These are phyloP conservation scores for Harpalus rufipes DNA, from an alignment of 2,888 invertebrate genomes.

Conservation along the genomic window DNA sequence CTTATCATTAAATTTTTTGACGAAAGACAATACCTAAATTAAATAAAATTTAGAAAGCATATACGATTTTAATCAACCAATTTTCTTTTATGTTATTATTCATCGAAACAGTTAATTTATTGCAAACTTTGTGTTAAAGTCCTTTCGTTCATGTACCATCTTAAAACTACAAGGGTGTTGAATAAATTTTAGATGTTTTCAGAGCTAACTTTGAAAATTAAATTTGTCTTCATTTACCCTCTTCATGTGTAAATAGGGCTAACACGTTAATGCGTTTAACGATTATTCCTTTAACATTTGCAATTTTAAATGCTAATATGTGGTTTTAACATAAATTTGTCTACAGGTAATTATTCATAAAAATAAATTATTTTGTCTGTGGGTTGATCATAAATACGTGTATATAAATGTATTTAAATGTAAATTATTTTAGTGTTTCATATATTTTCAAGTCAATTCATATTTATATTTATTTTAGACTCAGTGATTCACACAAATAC, in stretches of 20 bases:
- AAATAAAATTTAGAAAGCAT: too few species aligned
- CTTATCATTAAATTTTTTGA: too few species aligned
- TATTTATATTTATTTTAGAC: too few species aligned
- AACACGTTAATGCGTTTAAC: neutral
- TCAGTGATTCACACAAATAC: too few species aligned
- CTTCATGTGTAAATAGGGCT: neutral
- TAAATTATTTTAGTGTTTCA: neutral
- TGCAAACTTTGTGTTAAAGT: neutral
- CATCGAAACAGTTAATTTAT: too few species aligned
- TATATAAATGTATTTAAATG: neutral
- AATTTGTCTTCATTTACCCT: slow-evolving; percentile 22
- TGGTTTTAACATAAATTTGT: neutral
- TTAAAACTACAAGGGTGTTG: neutral
- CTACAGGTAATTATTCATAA: neutral
- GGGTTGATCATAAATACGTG: too few species aligned
- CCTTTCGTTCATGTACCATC: neutral
- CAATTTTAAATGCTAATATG: slow-evolving; percentile 14
- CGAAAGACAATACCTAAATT: too few species aligned
- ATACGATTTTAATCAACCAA: too few species aligned
- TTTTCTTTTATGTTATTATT: too few species aligned
- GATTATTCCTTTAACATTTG: neutral
- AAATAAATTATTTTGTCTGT: neutral
- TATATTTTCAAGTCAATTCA: neutral
- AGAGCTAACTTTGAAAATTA: slow-evolving; percentile 13
- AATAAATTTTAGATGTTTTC: neutral